A percentile compares a stretch with the other conserved stretches of the same genome.
Evolutionary conservation across 2,113 vertebrate genomes (phyloP).

Genomic region (Telmatochromis bifrenatus): DNA sequence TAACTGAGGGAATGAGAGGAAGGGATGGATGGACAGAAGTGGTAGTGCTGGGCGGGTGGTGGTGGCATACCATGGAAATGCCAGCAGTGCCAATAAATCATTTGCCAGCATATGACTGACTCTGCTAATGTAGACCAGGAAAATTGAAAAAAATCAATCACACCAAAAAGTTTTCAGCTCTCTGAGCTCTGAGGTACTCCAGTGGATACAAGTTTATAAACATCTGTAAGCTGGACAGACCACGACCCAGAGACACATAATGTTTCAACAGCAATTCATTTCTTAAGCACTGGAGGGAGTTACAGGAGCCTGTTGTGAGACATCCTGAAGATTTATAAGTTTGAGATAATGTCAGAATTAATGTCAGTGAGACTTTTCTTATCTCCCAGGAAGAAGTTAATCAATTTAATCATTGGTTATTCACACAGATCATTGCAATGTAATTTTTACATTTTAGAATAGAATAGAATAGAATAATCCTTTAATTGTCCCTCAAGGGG

Average conservation of each 20-base stretch:
- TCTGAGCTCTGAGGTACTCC: background rate
- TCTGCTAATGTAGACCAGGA: slow-evolving; percentile 41
- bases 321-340: background rate
- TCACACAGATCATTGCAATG: background rate
- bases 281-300: background rate
- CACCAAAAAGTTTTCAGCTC: slow-evolving; percentile 25
- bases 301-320: background rate
- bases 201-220: slow-evolving; percentile 36
- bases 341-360: background rate
- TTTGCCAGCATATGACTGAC: slow-evolving; percentile 45
- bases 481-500: background rate
- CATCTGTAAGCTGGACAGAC: background rate
- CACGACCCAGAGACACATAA: background rate
- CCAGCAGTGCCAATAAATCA: slow-evolving; percentile 61
- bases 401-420: background rate
- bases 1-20: slow-evolving; percentile 67
- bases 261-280: background rate
- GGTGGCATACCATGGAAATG: slow-evolving; percentile 51
- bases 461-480: background rate
- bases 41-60: slow-evolving; percentile 4
- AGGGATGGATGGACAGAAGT: slow-evolving; percentile 37
- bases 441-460: background rate
- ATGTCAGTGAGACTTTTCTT: background rate
- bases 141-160: slow-evolving; percentile 54
- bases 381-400: background rate